Base-by-base conservation (phyloP, 2,888 invertebrate genomes). In the Onthophagus sagittarius region DNA sequence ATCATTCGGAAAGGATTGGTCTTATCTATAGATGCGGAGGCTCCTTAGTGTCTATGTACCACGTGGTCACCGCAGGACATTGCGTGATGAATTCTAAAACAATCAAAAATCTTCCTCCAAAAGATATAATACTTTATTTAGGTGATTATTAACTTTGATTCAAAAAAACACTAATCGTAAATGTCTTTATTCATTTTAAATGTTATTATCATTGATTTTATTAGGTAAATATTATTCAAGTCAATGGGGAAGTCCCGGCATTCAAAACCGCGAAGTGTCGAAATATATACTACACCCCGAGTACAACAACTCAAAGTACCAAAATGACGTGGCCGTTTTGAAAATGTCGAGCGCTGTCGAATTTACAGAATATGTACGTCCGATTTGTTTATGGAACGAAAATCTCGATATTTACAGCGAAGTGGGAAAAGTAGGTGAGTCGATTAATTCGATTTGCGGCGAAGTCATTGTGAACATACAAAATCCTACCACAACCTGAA, bases 1-100 rank as follows among this genome's bases (percentile, higher is more conserved):
- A 90, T 80, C 88, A 89, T 77, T 87, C 89, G 0, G 80, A 78
- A 77, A 82, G 82, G 1, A 81, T 82, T 23, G 83, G 84, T 73
- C 72, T 85, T 32, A 81, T 80, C 2, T 85, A 84, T 23, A n/a
- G n/a, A n/a, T 85, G 85, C 72, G 84, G 84, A 1, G 84, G 80
- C 4, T 81, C 83, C 0, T 77, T 85, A n/a, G 79, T 85, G 5
- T 81, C 82, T 5, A 74, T 72, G 11, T 71, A 73, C 15, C 82
- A 83, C 73, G 77, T 85, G 0, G 72, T 85, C 9, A 84, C 84
- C 0, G 85, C 82, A 1, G 85, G 83, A 0, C 85, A 85, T 77
- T 85, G 85, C 75, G 83, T 85, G 4, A 83, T 84, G 0, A 79
- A 77, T 67, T 79, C 80, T 0, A 78, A 79, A 65, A 82, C 80